These are phyloP conservation scores for Ursus arctos DNA, from an alignment of 2,113 vertebrate species.

Conservation along the genomic window DNA sequence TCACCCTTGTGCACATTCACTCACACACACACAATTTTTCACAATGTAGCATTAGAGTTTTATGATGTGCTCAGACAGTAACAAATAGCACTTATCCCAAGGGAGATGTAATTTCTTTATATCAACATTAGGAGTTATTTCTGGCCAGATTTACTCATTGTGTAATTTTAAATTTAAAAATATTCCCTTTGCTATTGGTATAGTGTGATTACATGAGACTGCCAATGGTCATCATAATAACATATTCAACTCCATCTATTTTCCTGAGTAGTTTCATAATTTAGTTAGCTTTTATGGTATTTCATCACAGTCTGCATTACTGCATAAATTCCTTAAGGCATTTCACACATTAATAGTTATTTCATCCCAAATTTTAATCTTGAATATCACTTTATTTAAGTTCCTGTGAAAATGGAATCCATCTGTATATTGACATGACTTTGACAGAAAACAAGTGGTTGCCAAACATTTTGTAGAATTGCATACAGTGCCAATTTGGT, in stretches of 20 bases:
- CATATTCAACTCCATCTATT: background rate
- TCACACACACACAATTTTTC: background rate
- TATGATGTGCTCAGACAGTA: background rate
- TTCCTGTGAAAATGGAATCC: slow-evolving; percentile 52
- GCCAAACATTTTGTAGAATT: slow-evolving; percentile 65
- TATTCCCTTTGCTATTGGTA: slow-evolving; percentile 14
- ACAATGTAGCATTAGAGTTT: slow-evolving; percentile 1
- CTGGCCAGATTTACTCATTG: slow-evolving; percentile 7
- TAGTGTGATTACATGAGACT: slow-evolving; percentile 19
- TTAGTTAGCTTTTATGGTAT: background rate
- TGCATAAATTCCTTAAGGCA: slow-evolving; percentile 48
- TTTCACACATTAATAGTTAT: slow-evolving; percentile 56
- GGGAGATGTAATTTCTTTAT: background rate
- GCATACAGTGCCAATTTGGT: slow-evolving; percentile 40
- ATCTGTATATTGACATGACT: slow-evolving; percentile 58
- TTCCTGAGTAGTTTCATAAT: slow-evolving; percentile 8
- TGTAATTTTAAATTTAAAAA: background rate
- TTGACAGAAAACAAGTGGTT: slow-evolving; percentile 73
- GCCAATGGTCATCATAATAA: slow-evolving; percentile 33
- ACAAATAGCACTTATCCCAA: background rate
- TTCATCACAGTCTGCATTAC: slow-evolving; percentile 59
- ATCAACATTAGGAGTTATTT: slow-evolving; percentile 29
- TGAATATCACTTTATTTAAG: slow-evolving; percentile 58
- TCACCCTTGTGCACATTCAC: background rate
- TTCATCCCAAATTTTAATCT: slow-evolving; percentile 60